Conservation (phyloP, 2,888 invertebrate genomes). For the Tipula helvola region DNA sequence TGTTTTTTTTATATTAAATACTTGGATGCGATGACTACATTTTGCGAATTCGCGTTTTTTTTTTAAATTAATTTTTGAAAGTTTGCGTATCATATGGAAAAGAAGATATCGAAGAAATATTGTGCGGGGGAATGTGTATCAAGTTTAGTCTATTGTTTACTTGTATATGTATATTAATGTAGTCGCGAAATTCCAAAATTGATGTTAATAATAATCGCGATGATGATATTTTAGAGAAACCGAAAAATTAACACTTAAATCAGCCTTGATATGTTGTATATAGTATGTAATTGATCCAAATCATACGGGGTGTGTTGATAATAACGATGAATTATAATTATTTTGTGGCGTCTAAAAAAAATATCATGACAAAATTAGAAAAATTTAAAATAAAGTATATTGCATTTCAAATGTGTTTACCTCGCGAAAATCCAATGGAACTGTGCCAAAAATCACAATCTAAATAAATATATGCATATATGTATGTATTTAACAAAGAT, state of each 20-base stretch:
- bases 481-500: neutral
- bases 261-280: neutral
- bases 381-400: neutral
- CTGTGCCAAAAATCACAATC: neutral
- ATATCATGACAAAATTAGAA: neutral
- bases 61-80: neutral
- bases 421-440: neutral
- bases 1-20: neutral
- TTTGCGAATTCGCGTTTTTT: neutral
- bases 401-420: neutral
- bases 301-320: neutral
- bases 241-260: neutral
- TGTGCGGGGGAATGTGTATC: neutral
- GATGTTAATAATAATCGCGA: neutral
- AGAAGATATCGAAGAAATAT: neutral
- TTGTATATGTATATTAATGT: neutral
- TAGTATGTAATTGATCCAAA: neutral
- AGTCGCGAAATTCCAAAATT: neutral
- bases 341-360: neutral
- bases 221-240: neutral
- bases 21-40: neutral
- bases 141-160: neutral
- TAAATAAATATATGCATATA: neutral
- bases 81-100: neutral
- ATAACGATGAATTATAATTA: neutral